Percentiles rank a stretch among this genome's conserved stretches.
phyloP scores from a whole-genome alignment of 2,113 vertebrate species.

The Dromas ardeola region DNA sequence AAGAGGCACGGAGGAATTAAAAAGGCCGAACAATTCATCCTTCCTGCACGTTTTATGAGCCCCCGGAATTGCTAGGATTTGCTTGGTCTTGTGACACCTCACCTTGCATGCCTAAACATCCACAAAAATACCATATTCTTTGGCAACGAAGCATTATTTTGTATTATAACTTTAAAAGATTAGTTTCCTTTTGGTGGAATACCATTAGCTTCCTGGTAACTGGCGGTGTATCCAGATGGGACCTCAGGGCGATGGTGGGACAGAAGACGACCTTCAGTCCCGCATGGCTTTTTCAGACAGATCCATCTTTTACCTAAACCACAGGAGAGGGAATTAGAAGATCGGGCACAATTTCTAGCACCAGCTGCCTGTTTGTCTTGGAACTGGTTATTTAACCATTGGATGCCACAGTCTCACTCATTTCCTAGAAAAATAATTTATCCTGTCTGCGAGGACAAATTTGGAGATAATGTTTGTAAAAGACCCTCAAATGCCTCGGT shows the following conservation, averaged over 20 bases:
- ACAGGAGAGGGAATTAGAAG: neutral
- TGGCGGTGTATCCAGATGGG: neutral
- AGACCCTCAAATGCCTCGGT: neutral
- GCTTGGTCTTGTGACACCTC: slow-evolving; percentile 16
- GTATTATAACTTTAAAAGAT: neutral
- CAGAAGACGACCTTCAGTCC: neutral
- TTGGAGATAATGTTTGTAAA: neutral
- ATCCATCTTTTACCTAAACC: neutral
- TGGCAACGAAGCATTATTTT: neutral
- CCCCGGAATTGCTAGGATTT: neutral
- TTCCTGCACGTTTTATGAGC: slow-evolving; percentile 22
- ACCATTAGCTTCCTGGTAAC: neutral
- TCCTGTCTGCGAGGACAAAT: neutral
- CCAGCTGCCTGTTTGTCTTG: neutral
- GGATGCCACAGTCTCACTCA: neutral
- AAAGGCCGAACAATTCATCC: neutral
- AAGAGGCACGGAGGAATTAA: neutral
- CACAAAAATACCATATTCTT: neutral
- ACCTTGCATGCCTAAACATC: neutral
- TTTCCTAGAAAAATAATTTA: neutral
- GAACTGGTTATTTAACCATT: neutral
- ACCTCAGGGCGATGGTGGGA: neutral
- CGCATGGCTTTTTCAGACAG: neutral
- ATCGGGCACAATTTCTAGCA: accelerated
- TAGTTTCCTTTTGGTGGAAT: neutral